These are phyloP conservation scores for Pangasius sanitwongsei DNA, from an alignment of 2,797 vertebrate genomes.

Conservation along the genomic window DNA sequence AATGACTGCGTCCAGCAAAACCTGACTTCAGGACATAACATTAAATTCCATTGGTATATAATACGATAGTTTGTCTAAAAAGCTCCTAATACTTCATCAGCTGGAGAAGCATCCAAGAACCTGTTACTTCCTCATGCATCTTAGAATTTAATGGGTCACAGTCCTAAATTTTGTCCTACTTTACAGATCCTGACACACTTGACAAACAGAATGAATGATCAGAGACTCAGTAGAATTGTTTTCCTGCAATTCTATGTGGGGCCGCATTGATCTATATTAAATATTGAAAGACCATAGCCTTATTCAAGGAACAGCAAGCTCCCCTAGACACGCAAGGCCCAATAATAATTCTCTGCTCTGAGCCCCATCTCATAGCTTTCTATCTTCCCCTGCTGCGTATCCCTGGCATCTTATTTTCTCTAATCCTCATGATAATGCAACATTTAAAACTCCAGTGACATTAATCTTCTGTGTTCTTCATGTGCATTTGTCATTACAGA, in stretches of 20 bases:
- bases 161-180: conserved; percentile 41
- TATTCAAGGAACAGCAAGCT: conserved; percentile 32
- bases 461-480: conserved; percentile 43
- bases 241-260: conserved; percentile 24
- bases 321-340: conserved; percentile 8
- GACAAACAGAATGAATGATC: conserved; percentile 26
- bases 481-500: conserved; percentile 26
- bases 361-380: conserved; percentile 1
- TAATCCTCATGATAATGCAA: conserved; percentile 51
- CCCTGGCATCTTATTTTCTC: conserved; percentile 32
- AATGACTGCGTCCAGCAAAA: not conserved
- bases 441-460: conserved; percentile 45
- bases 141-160: conserved; percentile 35
- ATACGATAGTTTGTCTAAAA: not conserved
- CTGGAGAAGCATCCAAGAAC: not conserved
- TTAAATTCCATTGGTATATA: not conserved
- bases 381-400: conserved; percentile 39
- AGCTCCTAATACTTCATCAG: not conserved
- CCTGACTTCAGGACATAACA: not conserved
- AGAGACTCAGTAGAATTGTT: conserved; percentile 16
- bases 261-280: conserved; percentile 41
- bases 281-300: conserved; percentile 31
- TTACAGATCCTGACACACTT: conserved; percentile 45
- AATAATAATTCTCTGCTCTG: conserved; percentile 32
- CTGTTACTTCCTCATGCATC: not conserved